A percentile compares a stretch with the other conserved stretches of the same genome.
Conservation (phyloP, 1,140 invertebrate species). For the Cyrtorhinus lividipennis region DNA sequence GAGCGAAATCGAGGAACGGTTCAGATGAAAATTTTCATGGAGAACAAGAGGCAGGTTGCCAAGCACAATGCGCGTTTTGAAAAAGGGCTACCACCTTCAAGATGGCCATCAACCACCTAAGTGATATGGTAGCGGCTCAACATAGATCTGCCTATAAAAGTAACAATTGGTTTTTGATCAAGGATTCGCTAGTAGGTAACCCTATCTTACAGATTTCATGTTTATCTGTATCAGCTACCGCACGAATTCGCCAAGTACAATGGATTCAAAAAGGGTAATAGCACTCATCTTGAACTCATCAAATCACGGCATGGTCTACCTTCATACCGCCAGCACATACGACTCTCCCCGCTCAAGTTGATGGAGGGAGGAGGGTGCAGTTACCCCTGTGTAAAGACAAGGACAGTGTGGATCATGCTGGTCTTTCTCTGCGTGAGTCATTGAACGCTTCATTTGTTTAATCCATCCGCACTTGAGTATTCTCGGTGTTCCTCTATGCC, state of each 20-base stretch:
- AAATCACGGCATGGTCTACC: constrained; percentile 31
- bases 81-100: constrained; percentile 11
- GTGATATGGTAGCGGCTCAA: not conserved
- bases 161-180: too few species aligned
- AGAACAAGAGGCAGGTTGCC: not conserved
- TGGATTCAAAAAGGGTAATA: constrained; percentile 16
- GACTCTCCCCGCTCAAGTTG: constrained; percentile 45
- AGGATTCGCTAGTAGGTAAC: too few species aligned
- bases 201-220: too few species aligned
- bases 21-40: constrained; percentile 18
- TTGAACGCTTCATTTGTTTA: too few species aligned
- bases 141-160: too few species aligned
- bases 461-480: too few species aligned
- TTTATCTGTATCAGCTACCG: too few species aligned
- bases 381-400: constrained; percentile 55
- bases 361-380: constrained; percentile 51
- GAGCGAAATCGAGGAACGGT: constrained; percentile 18
- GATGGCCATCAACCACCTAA: constrained; percentile 11
- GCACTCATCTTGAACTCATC: too few species aligned
- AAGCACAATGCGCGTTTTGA: constrained; percentile 14
- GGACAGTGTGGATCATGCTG: constrained; percentile 53
- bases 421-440: constrained; percentile 44
- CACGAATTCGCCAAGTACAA: constrained; percentile 6
- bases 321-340: constrained; percentile 62
- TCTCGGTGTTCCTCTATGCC: too few species aligned